Base-by-base conservation (phyloP, 2,888 invertebrate genomes). In the Galeopsomyia nigrocyanea region DNA sequence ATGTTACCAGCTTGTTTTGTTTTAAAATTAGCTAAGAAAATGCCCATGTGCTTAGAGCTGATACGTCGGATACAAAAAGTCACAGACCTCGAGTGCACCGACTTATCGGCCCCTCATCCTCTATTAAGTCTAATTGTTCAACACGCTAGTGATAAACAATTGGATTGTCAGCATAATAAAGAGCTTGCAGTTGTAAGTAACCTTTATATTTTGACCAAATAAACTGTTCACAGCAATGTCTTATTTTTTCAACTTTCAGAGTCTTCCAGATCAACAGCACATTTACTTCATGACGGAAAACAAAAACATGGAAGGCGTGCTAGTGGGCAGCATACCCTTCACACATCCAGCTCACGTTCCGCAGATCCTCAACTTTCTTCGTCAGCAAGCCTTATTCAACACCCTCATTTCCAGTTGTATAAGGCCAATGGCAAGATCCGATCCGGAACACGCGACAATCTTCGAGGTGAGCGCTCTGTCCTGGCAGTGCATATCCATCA, bases 261-360 rank as follows among this genome's bases (percentile, higher is more conserved):
- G 93, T 71, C 88, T 98, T 60, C 96, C 97, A 0, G 97, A 97
- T 84, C 97, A 98, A 85, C 93, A 92, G 71, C 98, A 98, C 84
- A 96, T 96, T 83, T 98, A 97, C 87, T 96, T 95, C 87, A 90
- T 98, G 88, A 96, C 96, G 31, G 95, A 95, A 84, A 92, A 92
- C 76, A 91, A 91, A 76, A 90, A 90, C 39, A 88, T 95, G 87
- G 91, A 93, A 76, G 96, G 95, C 7, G 91, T 93, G 77, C 86
- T 93, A 79, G 92, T 96, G 63, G 88, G 90, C 63, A 93, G 92
- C 75, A 93, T 98, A 71, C 96, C 97, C 0, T 98, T 98, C 88
- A 96, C 95, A 0, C 97, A 97, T 87, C 97, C 98, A 1, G 92
- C 94, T 9, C 96, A 97, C 86, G 96, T 97, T 73, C 93, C 97